These are phyloP conservation scores for Ectropis grisescens DNA, from an alignment of 1,140 invertebrate genomes.

Conservation along the genomic window DNA sequence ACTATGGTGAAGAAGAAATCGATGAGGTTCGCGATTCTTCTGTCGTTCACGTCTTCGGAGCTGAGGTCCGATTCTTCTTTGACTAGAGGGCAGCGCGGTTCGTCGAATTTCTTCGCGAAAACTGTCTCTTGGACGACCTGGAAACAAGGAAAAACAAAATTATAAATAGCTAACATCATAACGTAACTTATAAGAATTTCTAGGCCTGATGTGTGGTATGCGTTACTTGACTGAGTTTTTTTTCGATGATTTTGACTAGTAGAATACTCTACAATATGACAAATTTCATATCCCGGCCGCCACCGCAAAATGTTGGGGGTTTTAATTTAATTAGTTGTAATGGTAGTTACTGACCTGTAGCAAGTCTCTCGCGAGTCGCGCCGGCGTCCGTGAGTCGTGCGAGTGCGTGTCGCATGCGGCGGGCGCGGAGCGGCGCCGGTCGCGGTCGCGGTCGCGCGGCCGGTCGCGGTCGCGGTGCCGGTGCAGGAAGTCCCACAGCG, in stretches of 20 bases:
- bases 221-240: too few relatives aligned
- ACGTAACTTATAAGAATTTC: too few relatives aligned
- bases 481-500: conserved; percentile 65
- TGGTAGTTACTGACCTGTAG: conserved; percentile 43
- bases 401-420: conserved; percentile 34
- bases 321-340: too few relatives aligned
- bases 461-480: conserved; percentile 44
- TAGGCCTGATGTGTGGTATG: too few relatives aligned
- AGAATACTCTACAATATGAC: too few relatives aligned
- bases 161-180: too few relatives aligned
- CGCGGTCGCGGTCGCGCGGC: conserved; percentile 45
- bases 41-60: conserved; percentile 48
- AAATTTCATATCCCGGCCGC: too few relatives aligned
- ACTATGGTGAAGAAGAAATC: conserved; percentile 66
- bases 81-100: conserved; percentile 40
- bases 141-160: too few relatives aligned
- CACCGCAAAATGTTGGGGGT: too few relatives aligned
- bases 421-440: conserved; percentile 37
- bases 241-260: too few relatives aligned
- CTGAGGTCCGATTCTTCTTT: conserved; percentile 56
- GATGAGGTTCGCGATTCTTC: conserved; percentile 53
- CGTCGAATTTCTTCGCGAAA: conserved; percentile 39
- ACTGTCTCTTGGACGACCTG: conserved; percentile 52
- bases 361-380: conserved; percentile 53
- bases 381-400: conserved; percentile 37